phyloP scores from a whole-genome alignment of 2,888 invertebrate species.

The Caenorhabditis wallacei region DNA sequence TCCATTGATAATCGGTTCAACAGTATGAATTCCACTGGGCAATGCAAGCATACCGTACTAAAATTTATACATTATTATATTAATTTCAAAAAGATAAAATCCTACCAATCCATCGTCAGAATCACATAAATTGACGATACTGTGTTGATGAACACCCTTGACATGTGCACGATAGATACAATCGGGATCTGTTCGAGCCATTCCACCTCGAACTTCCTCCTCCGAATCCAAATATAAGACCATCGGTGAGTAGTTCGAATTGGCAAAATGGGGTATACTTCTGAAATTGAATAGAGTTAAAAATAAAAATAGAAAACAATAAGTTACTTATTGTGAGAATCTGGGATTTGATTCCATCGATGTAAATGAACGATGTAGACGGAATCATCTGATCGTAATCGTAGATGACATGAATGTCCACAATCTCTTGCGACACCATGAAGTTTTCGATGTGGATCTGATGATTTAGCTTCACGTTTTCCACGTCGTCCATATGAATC shows the following conservation, averaged over 20 bases:
- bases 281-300: constrained; percentile 22
- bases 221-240: constrained; percentile 79
- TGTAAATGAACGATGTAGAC: constrained; percentile 71
- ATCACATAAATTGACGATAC: constrained; percentile 81
- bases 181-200: constrained; percentile 69
- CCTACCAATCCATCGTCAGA: constrained; percentile 78
- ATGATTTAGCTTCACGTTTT: constrained; percentile 21
- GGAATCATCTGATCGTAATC: constrained; percentile 71
- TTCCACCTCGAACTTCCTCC: constrained; percentile 70
- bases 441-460: constrained; percentile 9
- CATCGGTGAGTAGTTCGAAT: constrained; percentile 73
- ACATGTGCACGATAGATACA: constrained; percentile 79
- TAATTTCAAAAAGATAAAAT: background rate
- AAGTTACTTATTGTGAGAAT: constrained; percentile 64
- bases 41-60: constrained; percentile 81
- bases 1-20: constrained; percentile 75
- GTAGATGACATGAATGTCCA: constrained; percentile 75
- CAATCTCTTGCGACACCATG: constrained; percentile 77
- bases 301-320: background rate
- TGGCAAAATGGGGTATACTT: constrained; percentile 62
- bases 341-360: constrained; percentile 68
- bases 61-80: constrained; percentile 5
- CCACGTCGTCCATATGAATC: constrained; percentile 44
- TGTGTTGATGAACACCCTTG: constrained; percentile 70
- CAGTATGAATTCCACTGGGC: constrained; percentile 78